Conservation (phyloP, 1,140 invertebrate species). For the Sitodiplosis mosellana region DNA sequence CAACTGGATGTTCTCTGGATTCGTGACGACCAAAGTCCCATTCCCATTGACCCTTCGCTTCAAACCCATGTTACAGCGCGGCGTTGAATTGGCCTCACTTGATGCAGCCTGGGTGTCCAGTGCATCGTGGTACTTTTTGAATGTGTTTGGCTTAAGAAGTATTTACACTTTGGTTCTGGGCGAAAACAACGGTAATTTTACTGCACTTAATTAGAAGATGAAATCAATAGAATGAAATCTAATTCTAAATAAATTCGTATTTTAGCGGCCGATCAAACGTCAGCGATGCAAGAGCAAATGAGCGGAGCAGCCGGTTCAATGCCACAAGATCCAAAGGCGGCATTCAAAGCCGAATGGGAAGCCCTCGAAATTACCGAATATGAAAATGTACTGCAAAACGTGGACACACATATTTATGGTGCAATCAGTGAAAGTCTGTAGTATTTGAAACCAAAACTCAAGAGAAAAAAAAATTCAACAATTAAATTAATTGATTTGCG, state of each 20-base stretch:
- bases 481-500: too few species aligned
- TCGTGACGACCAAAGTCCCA: slow-evolving; percentile 97
- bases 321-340: slow-evolving; percentile 93
- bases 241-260: neutral
- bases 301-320: slow-evolving; percentile 91
- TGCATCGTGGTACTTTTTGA: slow-evolving; percentile 99
- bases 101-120: slow-evolving; percentile 99
- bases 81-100: slow-evolving; percentile 83
- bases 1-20: slow-evolving; percentile 99
- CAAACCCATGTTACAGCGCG: slow-evolving; percentile 98
- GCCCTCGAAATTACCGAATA: slow-evolving; percentile 92
- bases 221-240: neutral
- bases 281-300: slow-evolving; percentile 97
- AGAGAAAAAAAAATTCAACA: too few species aligned
- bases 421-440: too few species aligned
- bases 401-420: slow-evolving; percentile 37
- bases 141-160: slow-evolving; percentile 94
- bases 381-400: slow-evolving; percentile 68
- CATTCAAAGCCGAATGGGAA: slow-evolving; percentile 99
- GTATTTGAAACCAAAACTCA: too few species aligned
- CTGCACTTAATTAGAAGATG: slow-evolving; percentile 1
- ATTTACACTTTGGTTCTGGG: slow-evolving; percentile 92
- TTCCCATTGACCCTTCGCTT: slow-evolving; percentile 95
- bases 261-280: slow-evolving; percentile 79
- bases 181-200: slow-evolving; percentile 76